Conservation (phyloP, 1,140 invertebrate genomes). For the Lasaia peninsularis region DNA sequence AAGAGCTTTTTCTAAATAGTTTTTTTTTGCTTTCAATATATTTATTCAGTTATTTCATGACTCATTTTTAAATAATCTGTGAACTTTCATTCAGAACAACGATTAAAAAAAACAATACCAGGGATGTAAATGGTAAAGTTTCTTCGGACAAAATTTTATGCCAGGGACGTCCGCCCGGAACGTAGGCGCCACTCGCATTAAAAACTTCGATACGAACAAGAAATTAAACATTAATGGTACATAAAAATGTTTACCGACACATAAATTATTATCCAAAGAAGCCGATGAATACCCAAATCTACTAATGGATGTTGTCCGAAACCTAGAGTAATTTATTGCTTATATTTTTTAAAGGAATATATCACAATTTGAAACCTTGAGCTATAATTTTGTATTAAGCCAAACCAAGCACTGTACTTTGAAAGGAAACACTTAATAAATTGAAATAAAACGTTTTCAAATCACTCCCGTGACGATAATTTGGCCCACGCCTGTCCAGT, state of each 20-base stretch:
- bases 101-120: slow-evolving; percentile 56
- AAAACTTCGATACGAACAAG: slow-evolving; percentile 63
- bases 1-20: no score
- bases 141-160: slow-evolving; percentile 61
- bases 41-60: no score
- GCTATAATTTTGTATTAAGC: slow-evolving; percentile 40
- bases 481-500: slow-evolving; percentile 51
- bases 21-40: no score
- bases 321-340: slow-evolving; percentile 49
- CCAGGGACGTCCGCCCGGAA: slow-evolving; percentile 52
- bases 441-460: slow-evolving; percentile 65
- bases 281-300: slow-evolving; percentile 62
- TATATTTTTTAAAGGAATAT: slow-evolving; percentile 32
- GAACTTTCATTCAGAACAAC: slow-evolving; percentile 43
- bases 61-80: background rate
- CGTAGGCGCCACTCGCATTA: slow-evolving; percentile 68
- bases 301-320: slow-evolving; percentile 52
- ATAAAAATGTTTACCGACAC: slow-evolving; percentile 71
- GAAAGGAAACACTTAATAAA: slow-evolving; percentile 60
- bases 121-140: slow-evolving; percentile 62
- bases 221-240: slow-evolving; percentile 66
- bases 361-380: slow-evolving; percentile 38
- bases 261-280: slow-evolving; percentile 69
- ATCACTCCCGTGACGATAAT: slow-evolving; percentile 64
- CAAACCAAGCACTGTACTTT: slow-evolving; percentile 35